phyloP scores from a whole-genome alignment of 2,113 vertebrate genomes.

The Sander lucioperca region DNA sequence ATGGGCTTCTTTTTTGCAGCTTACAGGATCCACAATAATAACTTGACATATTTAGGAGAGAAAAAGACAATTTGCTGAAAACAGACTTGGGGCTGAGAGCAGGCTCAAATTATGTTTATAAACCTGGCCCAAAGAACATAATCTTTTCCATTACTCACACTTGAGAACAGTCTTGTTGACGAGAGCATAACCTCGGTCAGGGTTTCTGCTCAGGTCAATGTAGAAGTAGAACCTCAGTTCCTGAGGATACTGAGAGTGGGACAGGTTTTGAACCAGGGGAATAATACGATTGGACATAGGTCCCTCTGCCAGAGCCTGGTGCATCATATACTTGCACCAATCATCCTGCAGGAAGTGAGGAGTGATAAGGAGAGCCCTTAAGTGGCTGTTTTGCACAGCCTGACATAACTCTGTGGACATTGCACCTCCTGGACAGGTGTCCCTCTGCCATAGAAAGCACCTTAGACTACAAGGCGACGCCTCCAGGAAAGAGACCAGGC shows the following conservation, averaged over 20 bases:
- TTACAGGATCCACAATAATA: neutral
- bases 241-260: constrained; percentile 83
- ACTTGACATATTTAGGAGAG: neutral
- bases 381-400: constrained; percentile 87
- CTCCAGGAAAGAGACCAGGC: constrained; percentile 89
- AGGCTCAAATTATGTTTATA: neutral
- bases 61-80: neutral
- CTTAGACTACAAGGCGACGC: constrained; percentile 77
- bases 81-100: neutral
- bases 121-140: neutral
- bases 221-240: constrained; percentile 88
- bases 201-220: constrained; percentile 77
- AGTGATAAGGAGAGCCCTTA: constrained; percentile 88
- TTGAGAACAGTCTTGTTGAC: constrained; percentile 82
- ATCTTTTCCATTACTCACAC: constrained; percentile 84
- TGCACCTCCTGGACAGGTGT: constrained; percentile 78
- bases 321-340: constrained; percentile 93
- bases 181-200: constrained; percentile 79
- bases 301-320: constrained; percentile 87
- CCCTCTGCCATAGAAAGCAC: constrained; percentile 89
- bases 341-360: constrained; percentile 87
- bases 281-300: constrained; percentile 87
- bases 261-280: constrained; percentile 84
- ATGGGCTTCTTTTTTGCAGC: neutral
- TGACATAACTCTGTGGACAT: constrained; percentile 87